phyloP scores from a whole-genome alignment of 2,888 invertebrate genomes.

The Loripinus fragilis region DNA sequence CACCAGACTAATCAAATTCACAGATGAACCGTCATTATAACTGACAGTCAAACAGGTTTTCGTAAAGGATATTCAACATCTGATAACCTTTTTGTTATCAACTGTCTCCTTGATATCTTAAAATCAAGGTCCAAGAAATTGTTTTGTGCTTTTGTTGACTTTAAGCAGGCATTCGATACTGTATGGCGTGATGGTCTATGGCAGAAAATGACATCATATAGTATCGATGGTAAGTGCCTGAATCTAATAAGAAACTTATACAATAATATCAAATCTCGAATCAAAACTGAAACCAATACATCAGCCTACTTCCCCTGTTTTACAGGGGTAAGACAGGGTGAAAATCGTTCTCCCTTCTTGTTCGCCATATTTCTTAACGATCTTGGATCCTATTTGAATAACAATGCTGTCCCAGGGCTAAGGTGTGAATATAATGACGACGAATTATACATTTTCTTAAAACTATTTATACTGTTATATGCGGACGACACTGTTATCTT shows the following conservation, averaged over 20 bases:
- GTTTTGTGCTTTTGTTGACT: neutral
- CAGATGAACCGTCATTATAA: too few relatives aligned
- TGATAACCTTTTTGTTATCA: conserved; percentile 2
- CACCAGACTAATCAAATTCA: neutral
- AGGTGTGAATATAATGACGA: neutral
- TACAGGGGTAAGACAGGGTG: neutral
- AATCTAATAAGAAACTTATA: neutral
- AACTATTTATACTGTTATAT: neutral
- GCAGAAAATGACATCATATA: neutral
- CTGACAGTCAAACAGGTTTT: neutral
- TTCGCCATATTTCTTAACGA: conserved; percentile 4
- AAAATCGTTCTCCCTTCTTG: neutral
- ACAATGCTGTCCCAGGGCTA: neutral
- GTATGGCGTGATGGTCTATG: neutral
- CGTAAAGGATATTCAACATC: neutral
- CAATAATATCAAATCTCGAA: neutral
- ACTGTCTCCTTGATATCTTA: neutral
- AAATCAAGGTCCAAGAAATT: neutral
- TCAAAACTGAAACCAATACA: neutral
- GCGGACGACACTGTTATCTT: conserved; percentile 1
- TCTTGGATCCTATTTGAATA: neutral
- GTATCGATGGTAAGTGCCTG: neutral
- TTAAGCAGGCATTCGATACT: neutral
- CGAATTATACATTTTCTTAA: neutral
- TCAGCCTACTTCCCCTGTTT: neutral